Percentiles rank a stretch among this genome's conserved stretches.
Conservation (phyloP, 2,797 vertebrate genomes). For the Myoxocephalus aenaeus region DNA sequence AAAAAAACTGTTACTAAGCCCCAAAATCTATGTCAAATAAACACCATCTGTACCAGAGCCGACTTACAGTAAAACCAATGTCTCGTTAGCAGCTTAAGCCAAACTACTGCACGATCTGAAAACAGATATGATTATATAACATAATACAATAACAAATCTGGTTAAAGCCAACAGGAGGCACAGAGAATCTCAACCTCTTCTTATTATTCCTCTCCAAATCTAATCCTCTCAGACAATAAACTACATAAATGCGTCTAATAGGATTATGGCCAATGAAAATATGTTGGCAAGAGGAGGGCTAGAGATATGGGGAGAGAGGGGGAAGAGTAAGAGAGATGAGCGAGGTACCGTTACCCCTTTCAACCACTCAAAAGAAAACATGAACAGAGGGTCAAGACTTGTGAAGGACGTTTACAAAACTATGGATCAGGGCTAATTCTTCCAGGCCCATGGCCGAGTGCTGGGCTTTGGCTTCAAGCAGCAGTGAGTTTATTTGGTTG, state of each 20-base stretch:
- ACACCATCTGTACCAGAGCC: conserved; percentile 60
- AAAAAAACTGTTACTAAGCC: conserved; percentile 72
- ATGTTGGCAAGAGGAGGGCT: conserved; percentile 51
- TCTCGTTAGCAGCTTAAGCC: conserved; percentile 62
- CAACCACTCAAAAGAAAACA: conserved; percentile 58
- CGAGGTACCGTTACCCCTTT: conserved; percentile 44
- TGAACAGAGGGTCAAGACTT: conserved; percentile 36
- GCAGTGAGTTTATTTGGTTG: conserved; percentile 60
- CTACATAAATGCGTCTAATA: conserved; percentile 73
- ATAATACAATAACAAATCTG: conserved; percentile 76
- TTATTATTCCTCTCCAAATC: conserved; percentile 73
- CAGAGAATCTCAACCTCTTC: conserved; percentile 66
- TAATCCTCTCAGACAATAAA: conserved; percentile 82
- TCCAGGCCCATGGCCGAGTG: conserved; percentile 44
- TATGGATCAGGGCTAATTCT: conserved; percentile 68
- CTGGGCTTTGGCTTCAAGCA: conserved; percentile 61
- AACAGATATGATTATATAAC: conserved; percentile 76
- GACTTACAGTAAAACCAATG: conserved; percentile 71
- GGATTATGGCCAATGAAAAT: conserved; percentile 77
- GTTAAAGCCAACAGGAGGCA: conserved; percentile 66
- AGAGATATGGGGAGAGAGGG: conserved; percentile 5
- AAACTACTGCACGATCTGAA: conserved; percentile 66
- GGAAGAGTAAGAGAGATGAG: conserved; percentile 36
- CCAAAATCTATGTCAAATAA: conserved; percentile 71
- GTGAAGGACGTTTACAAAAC: conserved; percentile 55